Conservation (phyloP, 2,888 invertebrate species). For the Danaus chrysippus region DNA sequence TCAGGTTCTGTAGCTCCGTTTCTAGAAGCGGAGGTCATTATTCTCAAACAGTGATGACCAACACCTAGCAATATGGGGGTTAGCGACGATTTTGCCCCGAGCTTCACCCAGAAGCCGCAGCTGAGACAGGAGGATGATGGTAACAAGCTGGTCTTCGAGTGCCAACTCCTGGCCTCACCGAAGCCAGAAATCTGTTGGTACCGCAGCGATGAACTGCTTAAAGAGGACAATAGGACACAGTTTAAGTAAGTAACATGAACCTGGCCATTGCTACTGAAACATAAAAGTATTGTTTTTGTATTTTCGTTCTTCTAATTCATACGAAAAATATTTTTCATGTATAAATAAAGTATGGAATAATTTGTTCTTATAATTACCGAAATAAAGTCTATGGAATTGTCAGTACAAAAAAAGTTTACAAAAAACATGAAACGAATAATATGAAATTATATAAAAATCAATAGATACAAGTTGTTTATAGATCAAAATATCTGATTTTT, state of each 20-base stretch:
- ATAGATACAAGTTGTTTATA: too few species aligned
- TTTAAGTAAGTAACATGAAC: slow-evolving; percentile 78
- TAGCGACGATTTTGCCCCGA: slow-evolving; percentile 97
- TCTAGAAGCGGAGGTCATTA: slow-evolving; percentile 35
- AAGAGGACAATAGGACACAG: slow-evolving; percentile 90
- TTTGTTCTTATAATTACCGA: too few species aligned
- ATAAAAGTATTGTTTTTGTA: too few species aligned
- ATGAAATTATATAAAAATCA: too few species aligned
- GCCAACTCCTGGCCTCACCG: slow-evolving; percentile 91
- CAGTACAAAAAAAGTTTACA: too few species aligned
- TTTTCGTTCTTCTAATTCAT: too few species aligned
- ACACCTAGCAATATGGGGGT: slow-evolving; percentile 84
- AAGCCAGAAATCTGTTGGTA: slow-evolving; percentile 96
- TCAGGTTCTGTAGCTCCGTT: slow-evolving; percentile 46
- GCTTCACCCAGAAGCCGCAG: slow-evolving; percentile 98
- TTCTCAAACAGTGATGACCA: slow-evolving; percentile 64
- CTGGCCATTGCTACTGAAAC: too few species aligned
- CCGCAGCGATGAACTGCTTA: slow-evolving; percentile 90
- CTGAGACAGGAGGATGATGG: slow-evolving; percentile 97
- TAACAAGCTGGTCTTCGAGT: slow-evolving; percentile 96
- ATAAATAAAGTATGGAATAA: too few species aligned
- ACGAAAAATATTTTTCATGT: too few species aligned
- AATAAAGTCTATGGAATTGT: too few species aligned
- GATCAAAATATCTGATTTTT: too few species aligned
- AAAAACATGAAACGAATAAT: too few species aligned